Evolutionary conservation across 2,797 vertebrate species (phyloP).

Genomic region (Ctenopoma kingsleyae): DNA sequence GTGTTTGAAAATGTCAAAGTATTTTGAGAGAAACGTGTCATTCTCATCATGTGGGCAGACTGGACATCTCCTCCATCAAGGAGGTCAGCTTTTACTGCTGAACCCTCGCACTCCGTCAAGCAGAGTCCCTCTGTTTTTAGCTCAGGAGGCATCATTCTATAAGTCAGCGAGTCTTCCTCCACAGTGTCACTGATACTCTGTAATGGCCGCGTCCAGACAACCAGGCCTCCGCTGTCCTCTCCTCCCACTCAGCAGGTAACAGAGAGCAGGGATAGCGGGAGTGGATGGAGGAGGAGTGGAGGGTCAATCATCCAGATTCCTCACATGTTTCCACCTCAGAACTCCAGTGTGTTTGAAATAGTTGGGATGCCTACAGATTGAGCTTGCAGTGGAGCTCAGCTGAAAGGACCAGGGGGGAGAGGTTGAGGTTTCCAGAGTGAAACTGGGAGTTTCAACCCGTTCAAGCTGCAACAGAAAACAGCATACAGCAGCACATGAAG

Average conservation of each 20-base stretch:
- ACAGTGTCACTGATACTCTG: constrained; percentile 54
- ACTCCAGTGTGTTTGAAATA: constrained; percentile 75
- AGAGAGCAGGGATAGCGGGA: constrained; percentile 54
- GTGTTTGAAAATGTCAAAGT: constrained; percentile 32
- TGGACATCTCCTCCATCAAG: constrained; percentile 9
- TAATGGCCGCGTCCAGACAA: constrained; percentile 62
- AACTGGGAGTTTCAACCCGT: constrained; percentile 28
- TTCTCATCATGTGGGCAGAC: constrained; percentile 10
- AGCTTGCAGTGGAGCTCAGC: constrained; percentile 35
- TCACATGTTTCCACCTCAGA: constrained; percentile 73
- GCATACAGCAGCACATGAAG: constrained; percentile 27
- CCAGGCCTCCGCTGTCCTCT: constrained; percentile 53
- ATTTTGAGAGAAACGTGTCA: constrained; percentile 1
- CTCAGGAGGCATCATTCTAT: constrained; percentile 46
- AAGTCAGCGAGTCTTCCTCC: constrained; percentile 52
- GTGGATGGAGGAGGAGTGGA: constrained; percentile 63
- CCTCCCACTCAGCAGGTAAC: constrained; percentile 79
- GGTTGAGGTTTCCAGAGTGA: constrained; percentile 21
- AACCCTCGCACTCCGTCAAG: constrained; percentile 18
- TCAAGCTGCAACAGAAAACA: constrained; percentile 18
- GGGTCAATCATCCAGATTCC: constrained; percentile 78
- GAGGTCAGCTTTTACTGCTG: constrained; percentile 24
- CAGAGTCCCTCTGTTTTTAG: constrained; percentile 40
- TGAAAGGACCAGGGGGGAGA: constrained; percentile 14
- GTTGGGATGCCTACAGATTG: constrained; percentile 73